Base-by-base conservation (phyloP, 2,113 vertebrate genomes). In the Nycticebus coucang region DNA sequence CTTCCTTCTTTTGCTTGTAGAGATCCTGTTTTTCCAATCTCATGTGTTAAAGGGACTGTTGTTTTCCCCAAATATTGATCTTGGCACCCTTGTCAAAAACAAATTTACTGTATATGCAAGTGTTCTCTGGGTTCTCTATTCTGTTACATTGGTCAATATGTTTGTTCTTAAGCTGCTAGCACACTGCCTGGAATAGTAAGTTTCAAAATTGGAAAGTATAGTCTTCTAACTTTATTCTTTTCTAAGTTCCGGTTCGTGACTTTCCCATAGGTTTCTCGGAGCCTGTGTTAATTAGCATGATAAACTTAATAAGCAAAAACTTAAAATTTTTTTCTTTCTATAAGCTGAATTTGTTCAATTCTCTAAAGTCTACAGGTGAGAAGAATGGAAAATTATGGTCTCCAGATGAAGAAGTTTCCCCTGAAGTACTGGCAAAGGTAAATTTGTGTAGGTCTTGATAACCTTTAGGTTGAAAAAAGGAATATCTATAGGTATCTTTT, bases 371-470 rank as follows among this genome's bases (percentile, higher is more conserved):
- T 62, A 99, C 99, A 98, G 99, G 99, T 98, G 99, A 99, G 97
- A 99, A 99, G 98, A 99, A 99, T 97, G 99, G 99, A 62, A 99
- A 99, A 98, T 98, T 99, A 57, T 99, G 99, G 99, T 99, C 99
- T 93, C 98, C 99, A 3, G 99, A 99, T 98, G 99, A 99, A 96
- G 99, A 99, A 92, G 99, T 99, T 95, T 99, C 99, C 79, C 99
- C 99, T 92, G 99, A 99, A 97, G 99, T 99, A 91, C 98, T 99
- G 96, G 99, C 99, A 91, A 99, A 99, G 98, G 99, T 99, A 98
- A 97, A 94, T 91, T 95, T 81, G 41, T 79, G 24, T 86, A 86
- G 68, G n/a, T 89, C 59, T 82, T 95, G 3, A 45, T 94, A 77
- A 35, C 33, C 30, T 88, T 82, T 89, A 45, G 53, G 13, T 90